Evolutionary conservation across 2,888 invertebrate genomes (phyloP).

Genomic region (Dexiosoma caninum): DNA sequence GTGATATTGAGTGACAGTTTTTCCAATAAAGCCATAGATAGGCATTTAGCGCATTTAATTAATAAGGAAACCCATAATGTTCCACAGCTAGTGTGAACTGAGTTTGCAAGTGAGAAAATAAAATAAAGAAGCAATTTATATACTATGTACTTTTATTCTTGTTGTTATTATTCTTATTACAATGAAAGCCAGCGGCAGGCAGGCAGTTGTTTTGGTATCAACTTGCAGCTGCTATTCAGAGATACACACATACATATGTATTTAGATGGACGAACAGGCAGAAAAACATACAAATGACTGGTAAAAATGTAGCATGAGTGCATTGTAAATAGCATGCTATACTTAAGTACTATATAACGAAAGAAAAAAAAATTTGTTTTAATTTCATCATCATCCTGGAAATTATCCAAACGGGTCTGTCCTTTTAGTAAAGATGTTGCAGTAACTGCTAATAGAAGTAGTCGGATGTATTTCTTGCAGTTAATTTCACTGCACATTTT

Average conservation of each 20-base stretch:
- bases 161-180: slow-evolving; percentile 2
- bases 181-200: background rate
- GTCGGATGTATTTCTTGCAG: slow-evolving; percentile 18
- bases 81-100: background rate
- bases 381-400: slow-evolving; percentile 17
- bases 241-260: too few species aligned
- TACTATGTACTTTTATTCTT: background rate
- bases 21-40: background rate
- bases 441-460: slow-evolving; percentile 11
- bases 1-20: background rate
- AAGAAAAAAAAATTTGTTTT: background rate
- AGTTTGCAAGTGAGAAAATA: slow-evolving; percentile 7
- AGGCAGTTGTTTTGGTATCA: slow-evolving; percentile 47
- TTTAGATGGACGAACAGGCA: background rate
- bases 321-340: slow-evolving; percentile 11
- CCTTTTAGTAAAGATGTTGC: background rate
- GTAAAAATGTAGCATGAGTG: slow-evolving; percentile 25
- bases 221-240: slow-evolving; percentile 51
- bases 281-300: background rate
- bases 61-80: background rate
- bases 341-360: slow-evolving; percentile 20
- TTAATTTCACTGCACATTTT: background rate
- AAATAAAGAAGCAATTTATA: slow-evolving; percentile 4
- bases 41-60: background rate
- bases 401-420: background rate